These are phyloP conservation scores for Hemiprocne comata DNA, from an alignment of 2,113 vertebrate genomes.

Conservation along the genomic window DNA sequence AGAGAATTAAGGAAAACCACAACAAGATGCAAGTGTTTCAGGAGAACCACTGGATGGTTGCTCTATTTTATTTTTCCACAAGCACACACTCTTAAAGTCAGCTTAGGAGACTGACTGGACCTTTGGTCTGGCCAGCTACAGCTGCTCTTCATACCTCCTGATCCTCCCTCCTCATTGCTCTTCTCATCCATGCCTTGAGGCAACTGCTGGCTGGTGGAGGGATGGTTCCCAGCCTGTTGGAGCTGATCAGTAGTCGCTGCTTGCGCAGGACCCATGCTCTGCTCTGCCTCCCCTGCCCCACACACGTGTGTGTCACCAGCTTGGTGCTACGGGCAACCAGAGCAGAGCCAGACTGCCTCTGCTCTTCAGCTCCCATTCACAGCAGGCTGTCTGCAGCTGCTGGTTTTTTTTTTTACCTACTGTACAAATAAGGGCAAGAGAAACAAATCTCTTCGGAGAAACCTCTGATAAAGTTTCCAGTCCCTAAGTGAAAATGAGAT, in stretches of 20 bases:
- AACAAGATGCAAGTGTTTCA: background rate
- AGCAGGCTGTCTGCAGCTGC: background rate
- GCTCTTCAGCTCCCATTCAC: background rate
- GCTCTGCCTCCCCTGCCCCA: background rate
- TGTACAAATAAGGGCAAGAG: background rate
- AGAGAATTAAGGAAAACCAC: background rate
- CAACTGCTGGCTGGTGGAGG: background rate
- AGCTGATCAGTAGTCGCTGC: background rate
- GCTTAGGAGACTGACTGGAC: background rate
- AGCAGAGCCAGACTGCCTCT: background rate
- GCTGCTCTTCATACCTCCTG: background rate
- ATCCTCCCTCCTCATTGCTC: background rate
- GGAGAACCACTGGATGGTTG: background rate
- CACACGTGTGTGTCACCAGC: fast-evolving
- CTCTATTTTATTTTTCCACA: background rate
- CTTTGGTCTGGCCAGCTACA: background rate
- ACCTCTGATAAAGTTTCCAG: slow-evolving; percentile 6
- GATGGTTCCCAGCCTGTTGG: background rate
- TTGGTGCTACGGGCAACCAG: fast-evolving
- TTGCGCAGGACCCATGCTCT: background rate
- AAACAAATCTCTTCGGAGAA: background rate
- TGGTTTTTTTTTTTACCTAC: background rate
- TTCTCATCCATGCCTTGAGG: fast-evolving
- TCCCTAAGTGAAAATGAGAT: background rate
- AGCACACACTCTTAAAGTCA: background rate